These are phyloP conservation scores for Anagrus nilaparvatae DNA, from an alignment of 1,140 invertebrate genomes.

Conservation along the genomic window DNA sequence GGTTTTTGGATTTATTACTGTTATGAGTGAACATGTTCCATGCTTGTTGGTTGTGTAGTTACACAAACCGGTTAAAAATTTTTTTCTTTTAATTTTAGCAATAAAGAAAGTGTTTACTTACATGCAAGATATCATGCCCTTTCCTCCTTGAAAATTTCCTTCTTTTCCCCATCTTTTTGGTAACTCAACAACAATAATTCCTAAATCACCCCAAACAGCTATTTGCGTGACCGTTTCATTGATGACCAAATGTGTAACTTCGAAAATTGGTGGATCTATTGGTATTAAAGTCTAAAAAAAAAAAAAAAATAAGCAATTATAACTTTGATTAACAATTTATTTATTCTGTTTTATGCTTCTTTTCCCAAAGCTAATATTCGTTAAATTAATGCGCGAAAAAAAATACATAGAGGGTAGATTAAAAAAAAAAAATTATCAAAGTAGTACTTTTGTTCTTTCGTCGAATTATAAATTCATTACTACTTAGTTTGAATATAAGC, in stretches of 20 bases:
- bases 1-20: no score
- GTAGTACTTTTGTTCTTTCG: slow-evolving; percentile 2
- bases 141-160: slow-evolving; percentile 33
- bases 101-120: slow-evolving; percentile 26
- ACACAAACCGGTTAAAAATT: no score
- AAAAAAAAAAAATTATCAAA: no score
- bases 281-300: slow-evolving; percentile 33
- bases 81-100: no score
- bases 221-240: slow-evolving; percentile 40
- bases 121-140: slow-evolving; percentile 32
- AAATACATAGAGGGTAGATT: no score
- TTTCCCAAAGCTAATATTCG: no score
- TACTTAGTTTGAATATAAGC: slow-evolving; percentile 30
- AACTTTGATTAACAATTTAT: no score
- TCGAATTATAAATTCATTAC: slow-evolving; percentile 35
- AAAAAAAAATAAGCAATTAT: not conserved
- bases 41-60: no score
- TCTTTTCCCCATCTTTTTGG: slow-evolving; percentile 42
- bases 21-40: no score
- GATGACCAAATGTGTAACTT: slow-evolving; percentile 37
- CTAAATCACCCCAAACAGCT: slow-evolving; percentile 36
- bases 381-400: no score
- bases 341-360: no score
- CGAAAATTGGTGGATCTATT: slow-evolving; percentile 39
- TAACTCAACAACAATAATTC: slow-evolving; percentile 36